Base-by-base conservation (phyloP, 2,113 vertebrate genomes). In the Galeopterus variegatus region DNA sequence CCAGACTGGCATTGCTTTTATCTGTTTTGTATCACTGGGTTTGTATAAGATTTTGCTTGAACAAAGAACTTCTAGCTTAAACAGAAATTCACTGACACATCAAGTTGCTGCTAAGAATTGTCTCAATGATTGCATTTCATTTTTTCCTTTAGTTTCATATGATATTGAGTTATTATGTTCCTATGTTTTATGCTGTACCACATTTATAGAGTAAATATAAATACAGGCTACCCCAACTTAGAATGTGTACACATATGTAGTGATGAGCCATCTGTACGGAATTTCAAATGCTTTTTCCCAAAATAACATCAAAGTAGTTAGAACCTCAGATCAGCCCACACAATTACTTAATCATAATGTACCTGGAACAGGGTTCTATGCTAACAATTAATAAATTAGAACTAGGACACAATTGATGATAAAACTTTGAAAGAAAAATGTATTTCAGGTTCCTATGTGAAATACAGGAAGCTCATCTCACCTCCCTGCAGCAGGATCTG, bases 31-130 rank as follows among this genome's bases (percentile, higher is more conserved):
- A 77, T 28, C 54, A 36, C 11, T 23, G n/a, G 70, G 54, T 73
- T 45, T 72, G 41, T 52, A 6, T 60, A 36, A 70, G 48, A 28
- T 72, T 94, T 86, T 79, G 10, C 62, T 73, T 94, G 60, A 93
- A 90, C 19, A 94, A 80, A 85, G 88, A 33, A 26, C 33, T 64
- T 96, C 92, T 93, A 90, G 28, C 31, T 60, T 94, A 80, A 73
- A 65, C 23, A 85, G 45, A 67, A 50, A 76, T 89, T 90, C 41
- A 79, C 65, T 90, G 45, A 52, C 52, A 41, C 41, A 52, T 91
- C 48, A 93, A 64, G 8, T 67, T 48, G 45, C 65, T 80, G 17
- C 72, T 93, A 91, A 85, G 72, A 95, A 56, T 50, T 52, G 21
- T 84, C 82, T 97, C 89, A 45, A 33, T 81, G 6, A 26, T 64